Percentiles rank a stretch among this genome's conserved stretches.
These are phyloP conservation scores for Lytechinus variegatus DNA, from an alignment of 35 echinoderm and acorn worm genomes.

Conservation along the genomic window DNA sequence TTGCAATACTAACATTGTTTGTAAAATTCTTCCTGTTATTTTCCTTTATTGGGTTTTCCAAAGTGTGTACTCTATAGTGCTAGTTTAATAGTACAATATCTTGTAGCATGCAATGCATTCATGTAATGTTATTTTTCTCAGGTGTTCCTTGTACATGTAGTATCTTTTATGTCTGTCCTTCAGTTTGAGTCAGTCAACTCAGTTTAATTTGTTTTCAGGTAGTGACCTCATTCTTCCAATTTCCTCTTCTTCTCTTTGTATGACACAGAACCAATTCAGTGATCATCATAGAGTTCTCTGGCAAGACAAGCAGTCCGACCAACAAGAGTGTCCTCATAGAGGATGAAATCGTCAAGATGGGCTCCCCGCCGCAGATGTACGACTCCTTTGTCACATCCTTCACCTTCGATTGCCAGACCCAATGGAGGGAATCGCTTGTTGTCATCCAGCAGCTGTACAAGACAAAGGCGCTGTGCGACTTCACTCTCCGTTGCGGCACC, in stretches of 20 bases:
- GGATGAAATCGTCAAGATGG: constrained; percentile 54
- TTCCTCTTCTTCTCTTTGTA: background rate
- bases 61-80: background rate
- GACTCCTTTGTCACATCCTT: constrained; percentile 58
- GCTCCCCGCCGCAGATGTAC: constrained; percentile 49
- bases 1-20: too few species aligned
- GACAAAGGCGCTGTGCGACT: constrained; percentile 72
- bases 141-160: background rate
- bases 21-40: background rate
- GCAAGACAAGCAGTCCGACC: constrained; percentile 59
- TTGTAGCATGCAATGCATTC: background rate
- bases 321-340: constrained; percentile 8
- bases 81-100: background rate
- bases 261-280: constrained; percentile 74
- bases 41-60: background rate
- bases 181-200: background rate
- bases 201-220: background rate
- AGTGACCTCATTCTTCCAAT: background rate
- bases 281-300: constrained; percentile 90
- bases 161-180: background rate
- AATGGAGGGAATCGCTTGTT: constrained; percentile 85
- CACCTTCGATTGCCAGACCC: constrained; percentile 86
- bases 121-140: too few species aligned
- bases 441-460: constrained; percentile 82
- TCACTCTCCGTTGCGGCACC: constrained; percentile 71